Percentiles rank a stretch among this genome's conserved stretches.
Evolutionary conservation across 2,888 invertebrate genomes (phyloP).

Genomic region (Rhamphomyia laevipes): DNA sequence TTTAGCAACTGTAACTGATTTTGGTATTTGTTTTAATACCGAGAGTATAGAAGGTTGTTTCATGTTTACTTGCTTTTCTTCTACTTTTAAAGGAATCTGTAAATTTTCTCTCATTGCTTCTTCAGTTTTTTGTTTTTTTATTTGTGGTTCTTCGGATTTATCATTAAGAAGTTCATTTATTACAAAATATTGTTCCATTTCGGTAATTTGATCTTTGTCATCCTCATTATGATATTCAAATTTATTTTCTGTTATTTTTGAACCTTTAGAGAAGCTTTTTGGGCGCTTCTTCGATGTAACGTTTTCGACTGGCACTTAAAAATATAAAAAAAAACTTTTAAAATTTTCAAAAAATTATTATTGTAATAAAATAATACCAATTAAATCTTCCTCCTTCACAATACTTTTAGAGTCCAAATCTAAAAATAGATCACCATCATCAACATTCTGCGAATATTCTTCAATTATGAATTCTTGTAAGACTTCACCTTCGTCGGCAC

Average conservation of each 20-base stretch:
- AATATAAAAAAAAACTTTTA: too few relatives aligned
- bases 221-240: not conserved
- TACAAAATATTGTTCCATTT: not conserved
- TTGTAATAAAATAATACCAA: too few relatives aligned
- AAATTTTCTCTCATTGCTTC: not conserved
- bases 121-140: slow-evolving; percentile 1
- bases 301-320: not conserved
- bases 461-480: slow-evolving; percentile 14
- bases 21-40: slow-evolving; percentile 8
- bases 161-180: slow-evolving; percentile 9
- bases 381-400: too few relatives aligned
- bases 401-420: too few relatives aligned
- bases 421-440: too few relatives aligned
- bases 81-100: slow-evolving; percentile 4
- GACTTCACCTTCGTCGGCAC: slow-evolving; percentile 1
- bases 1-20: slow-evolving; percentile 9
- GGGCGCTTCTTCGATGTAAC: not conserved
- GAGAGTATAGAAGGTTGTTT: slow-evolving; percentile 5
- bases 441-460: slow-evolving; percentile 1
- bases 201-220: not conserved
- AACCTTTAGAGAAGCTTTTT: not conserved
- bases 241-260: not conserved
- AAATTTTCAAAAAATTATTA: too few relatives aligned
- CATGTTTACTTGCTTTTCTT: slow-evolving; percentile 1
- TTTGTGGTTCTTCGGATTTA: slow-evolving; percentile 12